Evolutionary conservation across 1,140 invertebrate genomes (phyloP), one percentile per base, ranked within the genome.

Genomic region (Chymomyza costata): DNA sequence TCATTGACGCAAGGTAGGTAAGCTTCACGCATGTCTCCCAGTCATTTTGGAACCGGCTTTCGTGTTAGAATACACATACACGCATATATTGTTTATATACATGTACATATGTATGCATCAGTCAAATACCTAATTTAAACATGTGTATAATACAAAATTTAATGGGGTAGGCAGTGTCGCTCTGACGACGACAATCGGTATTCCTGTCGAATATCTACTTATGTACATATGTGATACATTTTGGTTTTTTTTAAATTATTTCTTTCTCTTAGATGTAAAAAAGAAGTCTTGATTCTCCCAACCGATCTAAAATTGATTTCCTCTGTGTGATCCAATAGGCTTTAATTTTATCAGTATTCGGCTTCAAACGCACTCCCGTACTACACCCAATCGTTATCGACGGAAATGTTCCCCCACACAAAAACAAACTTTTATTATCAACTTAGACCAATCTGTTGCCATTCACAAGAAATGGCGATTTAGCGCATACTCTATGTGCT

Each of bases 1-100:
- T 11, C 37, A 47, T 25, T 46, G 13, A 37, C 25, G 10, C 18
- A 11, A 18, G 11, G 15, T 31, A 54, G 60, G 32, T 41, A 39
- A 38, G 53, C 50, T 55, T 65, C 61, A 74, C 70, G 70, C 70
- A 76, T 76, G 71, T 76, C 65, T 76, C 55, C 61, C 60, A 3
- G 8, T 3, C 21, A 5, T 25, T 25, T 25, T 25, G 21, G 21
- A 74, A 76, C 70, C 70, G 70, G 70, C 70, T 76, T 76, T 74
- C n/a, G 78, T 43, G 18, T 47, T 48, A 25, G 14, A 48, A 28
- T 48, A 16, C 47, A 6, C n/a, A n/a, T n/a, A n/a, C n/a, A n/a
- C n/a, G n/a, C n/a, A n/a, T n/a, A n/a, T n/a, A n/a, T 47, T 48
- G 34, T 19, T 2, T 45, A 47, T 54, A 45, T 40, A 45, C 48